Conservation (phyloP, 2,888 invertebrate genomes). For the Lacanobia oleracea region DNA sequence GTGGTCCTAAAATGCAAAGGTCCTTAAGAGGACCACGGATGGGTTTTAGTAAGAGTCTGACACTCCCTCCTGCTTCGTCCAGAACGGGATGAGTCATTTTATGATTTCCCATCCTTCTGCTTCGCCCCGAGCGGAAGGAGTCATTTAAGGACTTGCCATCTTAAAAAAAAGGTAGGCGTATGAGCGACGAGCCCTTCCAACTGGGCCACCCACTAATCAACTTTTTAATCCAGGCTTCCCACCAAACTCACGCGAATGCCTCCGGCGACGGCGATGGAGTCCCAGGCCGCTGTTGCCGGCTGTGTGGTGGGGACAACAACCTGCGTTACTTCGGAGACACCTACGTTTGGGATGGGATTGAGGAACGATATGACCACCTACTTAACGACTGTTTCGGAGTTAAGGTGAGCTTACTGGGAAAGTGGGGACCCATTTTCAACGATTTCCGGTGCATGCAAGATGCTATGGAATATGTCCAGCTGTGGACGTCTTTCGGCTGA, state of each 20-base stretch:
- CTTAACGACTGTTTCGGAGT: conserved; percentile 76
- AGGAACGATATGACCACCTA: conserved; percentile 74
- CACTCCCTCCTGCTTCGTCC: no score
- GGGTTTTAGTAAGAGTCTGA: no score
- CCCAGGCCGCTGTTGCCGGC: conserved; percentile 69
- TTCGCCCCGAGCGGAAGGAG: no score
- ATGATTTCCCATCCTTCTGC: no score
- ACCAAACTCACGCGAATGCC: conserved; percentile 66
- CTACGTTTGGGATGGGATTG: conserved; percentile 72
- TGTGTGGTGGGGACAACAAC: conserved; percentile 73
- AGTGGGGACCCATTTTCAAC: not conserved
- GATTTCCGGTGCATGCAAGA: not conserved
- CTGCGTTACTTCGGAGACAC: conserved; percentile 71
- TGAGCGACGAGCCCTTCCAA: not conserved
- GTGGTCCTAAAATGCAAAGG: no score
- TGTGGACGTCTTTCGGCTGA: no score
- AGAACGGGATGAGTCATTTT: no score
- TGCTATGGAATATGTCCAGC: no score
- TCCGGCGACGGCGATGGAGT: conserved; percentile 72
- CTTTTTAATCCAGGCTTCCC: conserved; percentile 62
- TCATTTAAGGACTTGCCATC: no score
- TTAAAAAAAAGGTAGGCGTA: no score
- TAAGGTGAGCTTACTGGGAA: conserved; percentile 46
- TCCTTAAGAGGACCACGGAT: no score
- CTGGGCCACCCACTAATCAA: not conserved